Conservation (phyloP, 2,888 invertebrate genomes). For the Drosophila limbata region DNA sequence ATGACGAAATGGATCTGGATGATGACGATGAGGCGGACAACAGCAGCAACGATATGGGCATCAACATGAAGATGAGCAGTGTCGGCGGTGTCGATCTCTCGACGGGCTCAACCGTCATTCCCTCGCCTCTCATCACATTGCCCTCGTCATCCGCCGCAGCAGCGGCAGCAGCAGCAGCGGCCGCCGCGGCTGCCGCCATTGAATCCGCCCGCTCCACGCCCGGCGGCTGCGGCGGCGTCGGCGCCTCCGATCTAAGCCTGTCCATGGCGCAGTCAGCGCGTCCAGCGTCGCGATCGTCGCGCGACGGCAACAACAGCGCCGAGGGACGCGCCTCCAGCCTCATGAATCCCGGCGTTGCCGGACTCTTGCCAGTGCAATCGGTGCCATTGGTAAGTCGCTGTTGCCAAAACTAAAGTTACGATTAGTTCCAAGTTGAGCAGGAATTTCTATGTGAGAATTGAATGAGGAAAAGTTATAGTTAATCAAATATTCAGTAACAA, state of each 20-base stretch:
- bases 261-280: constrained; percentile 62
- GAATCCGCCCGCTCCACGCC: constrained; percentile 83
- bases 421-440: neutral
- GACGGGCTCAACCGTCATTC: constrained; percentile 83
- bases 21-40: constrained; percentile 87
- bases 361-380: constrained; percentile 94
- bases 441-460: neutral
- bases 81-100: constrained; percentile 72
- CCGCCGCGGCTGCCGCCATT: constrained; percentile 59
- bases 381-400: constrained; percentile 91
- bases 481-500: neutral
- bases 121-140: constrained; percentile 64
- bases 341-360: constrained; percentile 84
- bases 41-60: constrained; percentile 87
- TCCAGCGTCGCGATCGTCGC: constrained; percentile 71
- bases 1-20: constrained; percentile 85
- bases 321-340: constrained; percentile 68
- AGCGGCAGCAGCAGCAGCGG: constrained; percentile 55
- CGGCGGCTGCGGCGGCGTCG: constrained; percentile 63
- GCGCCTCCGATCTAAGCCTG: constrained; percentile 73
- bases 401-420: neutral
- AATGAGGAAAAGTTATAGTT: too few species aligned
- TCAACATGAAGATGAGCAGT: constrained; percentile 88
- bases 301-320: constrained; percentile 73
- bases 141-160: constrained; percentile 62